Evolutionary conservation across 2,797 vertebrate genomes (phyloP), one percentile per base, ranked within the genome.

Genomic region (Cossypha niveicapilla): DNA sequence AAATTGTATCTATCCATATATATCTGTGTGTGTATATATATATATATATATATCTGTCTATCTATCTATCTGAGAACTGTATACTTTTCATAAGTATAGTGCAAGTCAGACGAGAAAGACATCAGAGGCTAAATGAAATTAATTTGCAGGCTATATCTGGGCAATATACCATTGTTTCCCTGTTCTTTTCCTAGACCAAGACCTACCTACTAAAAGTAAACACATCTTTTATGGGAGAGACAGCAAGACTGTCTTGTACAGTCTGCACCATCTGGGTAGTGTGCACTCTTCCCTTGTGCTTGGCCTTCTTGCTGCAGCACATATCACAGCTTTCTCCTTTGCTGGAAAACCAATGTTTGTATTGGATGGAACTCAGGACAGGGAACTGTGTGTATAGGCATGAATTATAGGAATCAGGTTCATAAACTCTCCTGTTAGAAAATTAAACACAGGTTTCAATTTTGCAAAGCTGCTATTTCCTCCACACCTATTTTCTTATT

Each of bases 391-490:
- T 71, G 42, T 61, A 39, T 28, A 95, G 88, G 54, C 50, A 70
- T 90, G 92, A 95, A 88, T 96, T 92, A 61, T 39, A 83, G 62
- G 68, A 94, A 80, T 92, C 72, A 77, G 39, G 42, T 95, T 95
- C 57, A 63, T 83, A 95, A 93, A 85, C 28, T 58, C 3, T 10
- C 32, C 39, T 74, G 65, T 77, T 68, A 96, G 81, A 94, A 96
- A 94, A 92, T 77, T 77, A 96, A 95, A 83, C 85, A 91, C 14
- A 48, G 24, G 15, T 81, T 94, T 92, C 66, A 79, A 60, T 83
- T 93, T 92, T 88, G 71, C 37, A 86, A 93, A 96, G 90, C 91
- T 88, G 81, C 81, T 77, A 80, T 92, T 96, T 95, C 92, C 90
- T 94, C 60, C 35, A 51, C 57, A 74, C 54, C 78, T 91, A 58